Conservation (phyloP, 2,113 vertebrate species). For the Python bivittatus region DNA sequence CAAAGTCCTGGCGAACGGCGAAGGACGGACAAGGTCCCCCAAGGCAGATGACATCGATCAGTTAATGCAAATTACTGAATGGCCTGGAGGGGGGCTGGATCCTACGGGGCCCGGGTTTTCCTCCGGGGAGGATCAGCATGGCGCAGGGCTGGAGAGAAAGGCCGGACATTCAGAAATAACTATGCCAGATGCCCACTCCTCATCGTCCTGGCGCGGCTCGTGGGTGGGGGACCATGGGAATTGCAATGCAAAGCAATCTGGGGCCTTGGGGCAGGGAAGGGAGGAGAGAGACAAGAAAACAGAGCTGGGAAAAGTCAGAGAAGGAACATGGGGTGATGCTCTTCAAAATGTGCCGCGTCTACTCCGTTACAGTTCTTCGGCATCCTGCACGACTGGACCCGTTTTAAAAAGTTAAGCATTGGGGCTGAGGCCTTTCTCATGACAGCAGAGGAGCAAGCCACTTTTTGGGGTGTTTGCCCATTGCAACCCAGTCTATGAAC, state of each 20-base stretch:
- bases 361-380: too few species aligned
- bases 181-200: background rate
- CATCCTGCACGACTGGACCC: too few species aligned
- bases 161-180: background rate
- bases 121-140: too few species aligned
- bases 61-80: background rate
- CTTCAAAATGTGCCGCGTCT: too few species aligned
- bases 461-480: background rate
- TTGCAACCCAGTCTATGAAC: background rate
- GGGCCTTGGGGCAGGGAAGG: too few species aligned
- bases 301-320: background rate
- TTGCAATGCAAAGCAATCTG: background rate
- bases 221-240: background rate
- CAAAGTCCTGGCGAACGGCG: background rate
- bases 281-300: background rate
- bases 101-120: background rate
- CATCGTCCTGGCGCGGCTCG: background rate
- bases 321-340: too few species aligned
- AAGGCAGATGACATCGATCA: background rate
- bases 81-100: background rate
- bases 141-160: too few species aligned
- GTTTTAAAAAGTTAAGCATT: too few species aligned
- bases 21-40: too few species aligned
- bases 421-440: background rate
- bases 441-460: background rate